Evolutionary conservation across 1,140 invertebrate species (phyloP).

Genomic region (Diuraphis noxia): DNA sequence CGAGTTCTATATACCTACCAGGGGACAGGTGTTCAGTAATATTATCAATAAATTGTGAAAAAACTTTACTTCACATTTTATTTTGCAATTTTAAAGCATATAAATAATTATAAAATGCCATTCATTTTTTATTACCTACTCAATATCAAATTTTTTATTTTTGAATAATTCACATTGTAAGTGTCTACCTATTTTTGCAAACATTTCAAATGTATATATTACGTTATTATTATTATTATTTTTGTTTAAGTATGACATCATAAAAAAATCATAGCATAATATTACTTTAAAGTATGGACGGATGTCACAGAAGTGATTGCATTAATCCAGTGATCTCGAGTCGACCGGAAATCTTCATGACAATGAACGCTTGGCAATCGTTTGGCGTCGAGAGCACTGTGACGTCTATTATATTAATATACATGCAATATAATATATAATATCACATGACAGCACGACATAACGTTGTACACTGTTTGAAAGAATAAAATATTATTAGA

Average conservation of each 20-base stretch:
- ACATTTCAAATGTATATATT: background rate
- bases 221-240: too few relatives aligned
- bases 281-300: background rate
- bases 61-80: too few relatives aligned
- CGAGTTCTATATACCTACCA: too few relatives aligned
- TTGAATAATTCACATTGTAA: background rate
- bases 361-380: background rate
- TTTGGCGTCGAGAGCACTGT: background rate
- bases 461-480: background rate
- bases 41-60: too few relatives aligned
- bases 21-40: too few relatives aligned
- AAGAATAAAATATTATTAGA: background rate
- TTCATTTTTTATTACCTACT: too few relatives aligned
- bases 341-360: conserved; percentile 28
- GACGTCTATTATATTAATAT: background rate
- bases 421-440: background rate
- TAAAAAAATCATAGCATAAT: background rate
- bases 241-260: background rate
- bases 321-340: background rate
- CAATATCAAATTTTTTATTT: too few relatives aligned
- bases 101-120: too few relatives aligned
- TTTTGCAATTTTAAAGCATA: too few relatives aligned
- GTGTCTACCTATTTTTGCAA: background rate
- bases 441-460: background rate
- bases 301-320: conserved; percentile 10